A percentile compares a stretch with the other conserved stretches of the same genome.
phyloP scores from a whole-genome alignment of 2,797 vertebrate species.

The Spinus pinus region DNA sequence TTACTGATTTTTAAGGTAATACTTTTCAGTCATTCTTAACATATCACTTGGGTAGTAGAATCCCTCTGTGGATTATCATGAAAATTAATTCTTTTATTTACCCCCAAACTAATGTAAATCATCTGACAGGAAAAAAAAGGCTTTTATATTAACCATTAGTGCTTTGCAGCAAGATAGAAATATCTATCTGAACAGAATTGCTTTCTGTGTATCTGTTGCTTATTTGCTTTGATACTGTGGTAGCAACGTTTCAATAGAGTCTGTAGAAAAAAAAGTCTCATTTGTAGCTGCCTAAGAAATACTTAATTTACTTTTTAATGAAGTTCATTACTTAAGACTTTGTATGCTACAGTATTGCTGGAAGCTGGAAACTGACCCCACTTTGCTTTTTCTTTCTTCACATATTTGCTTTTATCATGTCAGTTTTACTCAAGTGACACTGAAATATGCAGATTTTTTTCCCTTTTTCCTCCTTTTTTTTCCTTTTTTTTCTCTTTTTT shows the following conservation, averaged over 20 bases:
- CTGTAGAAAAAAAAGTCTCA: background rate
- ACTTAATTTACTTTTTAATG: slow-evolving; percentile 53
- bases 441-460: slow-evolving; percentile 51
- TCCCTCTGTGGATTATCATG: background rate
- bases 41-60: background rate
- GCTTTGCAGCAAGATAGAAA: background rate
- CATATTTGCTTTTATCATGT: slow-evolving; percentile 62
- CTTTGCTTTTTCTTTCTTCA: slow-evolving; percentile 58
- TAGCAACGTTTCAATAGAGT: background rate
- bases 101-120: background rate
- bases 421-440: slow-evolving; percentile 55
- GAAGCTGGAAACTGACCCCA: slow-evolving; percentile 53
- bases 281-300: slow-evolving; percentile 42
- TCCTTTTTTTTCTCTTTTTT: background rate
- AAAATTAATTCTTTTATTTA: slow-evolving; percentile 21
- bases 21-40: background rate
- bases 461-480: accelerated
- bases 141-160: background rate
- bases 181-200: background rate
- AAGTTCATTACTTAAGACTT: slow-evolving; percentile 53
- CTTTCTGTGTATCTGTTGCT: background rate
- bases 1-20: slow-evolving; percentile 3
- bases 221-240: background rate
- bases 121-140: background rate
- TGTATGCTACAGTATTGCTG: slow-evolving; percentile 20